Conservation (phyloP, 1,140 invertebrate genomes). For the Lepidotrigona ventralis region DNA sequence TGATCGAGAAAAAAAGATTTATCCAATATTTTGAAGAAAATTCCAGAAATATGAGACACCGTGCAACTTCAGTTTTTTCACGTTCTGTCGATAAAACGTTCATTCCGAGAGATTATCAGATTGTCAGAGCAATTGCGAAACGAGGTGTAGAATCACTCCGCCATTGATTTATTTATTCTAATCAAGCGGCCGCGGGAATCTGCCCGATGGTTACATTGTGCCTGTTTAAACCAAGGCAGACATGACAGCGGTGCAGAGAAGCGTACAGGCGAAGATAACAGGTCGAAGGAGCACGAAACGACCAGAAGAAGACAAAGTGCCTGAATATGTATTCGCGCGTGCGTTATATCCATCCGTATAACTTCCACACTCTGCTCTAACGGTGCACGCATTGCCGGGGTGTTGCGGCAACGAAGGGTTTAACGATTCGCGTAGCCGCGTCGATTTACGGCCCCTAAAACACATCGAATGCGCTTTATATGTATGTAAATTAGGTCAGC, state of each 20-base stretch:
- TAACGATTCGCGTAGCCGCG: conserved; percentile 80
- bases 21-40: too few relatives aligned
- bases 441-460: conserved; percentile 81
- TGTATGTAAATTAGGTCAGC: conserved; percentile 81
- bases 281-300: conserved; percentile 26
- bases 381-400: conserved; percentile 70
- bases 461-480: conserved; percentile 81
- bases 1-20: too few relatives aligned
- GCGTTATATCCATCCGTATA: conserved; percentile 51
- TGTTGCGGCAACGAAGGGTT: conserved; percentile 79
- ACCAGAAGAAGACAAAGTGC: conserved; percentile 38
- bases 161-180: background rate
- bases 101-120: too few relatives aligned
- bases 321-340: conserved; percentile 47
- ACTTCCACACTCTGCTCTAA: conserved; percentile 54
- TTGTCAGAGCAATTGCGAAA: too few relatives aligned
- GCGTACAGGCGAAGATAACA: background rate
- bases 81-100: too few relatives aligned
- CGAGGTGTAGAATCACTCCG: background rate
- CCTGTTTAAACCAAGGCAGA: background rate
- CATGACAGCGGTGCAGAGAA: conserved; percentile 7
- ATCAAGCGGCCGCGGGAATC: background rate
- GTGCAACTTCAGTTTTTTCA: too few relatives aligned
- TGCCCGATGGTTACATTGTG: background rate
- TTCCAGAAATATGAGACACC: too few relatives aligned